Percentiles rank a stretch among this genome's conserved stretches.
These are phyloP conservation scores for Hydrocynus forskahlii DNA, from an alignment of 2,797 vertebrate species.

Conservation along the genomic window DNA sequence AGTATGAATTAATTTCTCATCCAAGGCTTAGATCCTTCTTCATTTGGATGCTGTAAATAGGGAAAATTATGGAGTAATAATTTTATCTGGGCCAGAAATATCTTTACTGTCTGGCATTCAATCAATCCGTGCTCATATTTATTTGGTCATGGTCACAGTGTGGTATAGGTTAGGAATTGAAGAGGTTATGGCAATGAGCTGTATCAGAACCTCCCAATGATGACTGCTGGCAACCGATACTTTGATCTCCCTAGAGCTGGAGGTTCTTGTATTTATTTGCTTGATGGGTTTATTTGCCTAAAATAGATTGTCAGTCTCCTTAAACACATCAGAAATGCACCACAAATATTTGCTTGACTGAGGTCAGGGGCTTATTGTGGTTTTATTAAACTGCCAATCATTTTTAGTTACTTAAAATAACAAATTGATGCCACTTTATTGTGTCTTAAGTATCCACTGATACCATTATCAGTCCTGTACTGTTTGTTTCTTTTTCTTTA, in stretches of 20 bases:
- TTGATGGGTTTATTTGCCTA: constrained; percentile 20
- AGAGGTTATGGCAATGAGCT: constrained; percentile 3
- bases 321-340: no score
- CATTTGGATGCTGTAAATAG: no score
- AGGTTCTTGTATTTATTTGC: constrained; percentile 48
- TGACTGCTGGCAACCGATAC: constrained; percentile 1
- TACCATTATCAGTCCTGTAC: no score
- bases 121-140: background rate
- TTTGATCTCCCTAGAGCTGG: constrained; percentile 21
- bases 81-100: no score
- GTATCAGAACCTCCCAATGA: constrained; percentile 2
- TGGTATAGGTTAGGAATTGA: background rate
- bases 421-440: background rate
- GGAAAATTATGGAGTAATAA: no score
- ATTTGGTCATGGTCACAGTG: background rate
- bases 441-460: no score
- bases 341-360: background rate
- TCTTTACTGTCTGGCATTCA: no score
- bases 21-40: no score
- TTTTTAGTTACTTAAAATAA: constrained; percentile 2
- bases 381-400: constrained; percentile 31
- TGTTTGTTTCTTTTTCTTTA: no score
- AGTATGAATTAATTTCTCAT: no score
- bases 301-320: no score
- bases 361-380: constrained; percentile 13